Evolutionary conservation across 2,888 invertebrate species (phyloP), one percentile per base, ranked within the genome.

Genomic region (Cremastobaeus sp.): DNA sequence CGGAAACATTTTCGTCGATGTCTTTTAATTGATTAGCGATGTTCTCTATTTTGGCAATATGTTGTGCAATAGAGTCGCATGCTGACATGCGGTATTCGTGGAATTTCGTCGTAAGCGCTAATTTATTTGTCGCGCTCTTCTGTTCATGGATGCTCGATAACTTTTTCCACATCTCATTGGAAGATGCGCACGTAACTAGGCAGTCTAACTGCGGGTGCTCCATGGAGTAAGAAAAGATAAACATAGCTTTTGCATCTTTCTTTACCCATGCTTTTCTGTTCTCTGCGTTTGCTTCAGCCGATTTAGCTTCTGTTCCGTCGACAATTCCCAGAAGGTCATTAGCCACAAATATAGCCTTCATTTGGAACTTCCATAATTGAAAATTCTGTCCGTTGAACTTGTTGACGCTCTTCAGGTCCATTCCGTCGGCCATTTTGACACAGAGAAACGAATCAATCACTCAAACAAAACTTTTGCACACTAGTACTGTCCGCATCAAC

Each of bases 61-160:
- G 65, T n/a, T 66, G 54, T 1, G 65, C 54, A 9, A 73, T 11
- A 21, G 55, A 52, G 15, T 52, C 73, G 1, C 9, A 17, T 8
- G 14, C 6, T 2, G 54, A 43, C 30, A 73, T 73, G 12, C 48
- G 47, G n/a, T 66, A 60, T 4, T 73, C 55, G 32, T 73, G 68
- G 35, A 73, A 52, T 14, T 55, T 68, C 9, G 54, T 59, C 18
- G 30, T 60, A 5, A 66, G 37, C 0, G 47, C 32, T 35, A 66
- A 21, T 39, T 79, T 79, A 17, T 80, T 78, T 11, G 81, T 66
- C 5, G 64, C 76, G 0, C 76, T 76, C 47, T 77, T 79, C 21
- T 80, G 79, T 48, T 81, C 81, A 32, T 82, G 79, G 4, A 81
- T 69, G 0, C 18, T 15, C 0, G 1, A 4, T 1, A 48, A 48